Conservation (phyloP, 2,797 vertebrate species). For the Sebastes vulpes region DNA sequence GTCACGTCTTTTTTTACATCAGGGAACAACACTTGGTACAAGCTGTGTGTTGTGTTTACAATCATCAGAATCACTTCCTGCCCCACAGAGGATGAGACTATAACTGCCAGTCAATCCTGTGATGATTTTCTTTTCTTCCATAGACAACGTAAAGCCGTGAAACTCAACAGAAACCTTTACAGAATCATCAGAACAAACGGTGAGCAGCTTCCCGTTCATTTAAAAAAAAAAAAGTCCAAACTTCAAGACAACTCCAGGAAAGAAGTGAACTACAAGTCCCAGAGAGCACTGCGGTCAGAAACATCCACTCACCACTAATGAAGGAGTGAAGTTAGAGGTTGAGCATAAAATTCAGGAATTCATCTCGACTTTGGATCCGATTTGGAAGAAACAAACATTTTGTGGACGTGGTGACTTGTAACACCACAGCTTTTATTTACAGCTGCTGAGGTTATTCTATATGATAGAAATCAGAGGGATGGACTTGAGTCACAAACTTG, state of each 20-base stretch:
- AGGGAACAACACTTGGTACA: background rate
- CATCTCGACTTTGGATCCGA: background rate
- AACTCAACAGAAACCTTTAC: background rate
- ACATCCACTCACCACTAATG: background rate
- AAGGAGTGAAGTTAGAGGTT: background rate
- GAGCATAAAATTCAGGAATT: background rate
- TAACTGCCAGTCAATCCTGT: background rate
- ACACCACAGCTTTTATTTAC: background rate
- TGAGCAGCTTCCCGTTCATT: background rate
- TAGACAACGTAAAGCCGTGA: background rate
- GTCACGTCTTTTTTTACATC: background rate
- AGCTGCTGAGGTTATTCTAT: background rate
- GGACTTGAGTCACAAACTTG: too few species aligned
- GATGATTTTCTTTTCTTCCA: too few species aligned
- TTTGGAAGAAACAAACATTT: background rate
- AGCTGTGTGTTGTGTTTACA: background rate
- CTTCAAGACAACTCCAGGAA: background rate
- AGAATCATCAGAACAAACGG: background rate
- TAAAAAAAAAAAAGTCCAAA: background rate
- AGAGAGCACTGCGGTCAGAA: background rate
- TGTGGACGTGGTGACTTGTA: background rate
- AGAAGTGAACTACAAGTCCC: background rate
- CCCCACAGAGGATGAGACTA: background rate
- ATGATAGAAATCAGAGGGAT: too few species aligned
- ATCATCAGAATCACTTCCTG: background rate